Evolutionary conservation across 2,113 vertebrate species (phyloP).

Genomic region (human (Homo sapiens)): DNA sequence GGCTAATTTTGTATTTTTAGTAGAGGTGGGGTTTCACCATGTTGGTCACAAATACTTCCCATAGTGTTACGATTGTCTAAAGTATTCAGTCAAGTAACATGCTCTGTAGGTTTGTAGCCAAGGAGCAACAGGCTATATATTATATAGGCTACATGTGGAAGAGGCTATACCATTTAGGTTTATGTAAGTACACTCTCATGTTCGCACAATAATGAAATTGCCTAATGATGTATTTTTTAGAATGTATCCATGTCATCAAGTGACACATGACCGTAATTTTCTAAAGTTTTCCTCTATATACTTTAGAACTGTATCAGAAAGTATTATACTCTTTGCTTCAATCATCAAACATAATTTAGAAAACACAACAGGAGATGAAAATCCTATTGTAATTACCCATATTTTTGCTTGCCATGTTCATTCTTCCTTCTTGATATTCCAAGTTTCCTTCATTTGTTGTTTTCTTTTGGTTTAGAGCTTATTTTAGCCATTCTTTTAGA

Average conservation of each 20-base stretch:
- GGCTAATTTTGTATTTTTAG: too few relatives aligned
- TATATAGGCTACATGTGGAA: neutral
- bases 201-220: neutral
- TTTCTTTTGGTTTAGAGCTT: neutral
- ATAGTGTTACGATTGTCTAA: neutral
- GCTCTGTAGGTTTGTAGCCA: neutral
- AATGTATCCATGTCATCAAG: neutral
- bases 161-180: neutral
- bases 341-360: neutral
- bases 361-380: neutral
- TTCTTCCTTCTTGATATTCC: neutral
- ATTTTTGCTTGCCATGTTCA: neutral
- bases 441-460: neutral
- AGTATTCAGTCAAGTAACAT: neutral
- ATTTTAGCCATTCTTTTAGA: neutral
- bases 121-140: neutral
- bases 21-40: too few relatives aligned
- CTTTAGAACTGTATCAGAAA: neutral
- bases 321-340: neutral
- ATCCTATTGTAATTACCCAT: neutral
- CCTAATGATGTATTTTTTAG: neutral
- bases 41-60: neutral
- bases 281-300: neutral
- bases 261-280: neutral
- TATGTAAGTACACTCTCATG: neutral